Evolutionary conservation across 1,140 invertebrate species (phyloP), one percentile per base, ranked within the genome.

Genomic region (Cotesia chilonis): DNA sequence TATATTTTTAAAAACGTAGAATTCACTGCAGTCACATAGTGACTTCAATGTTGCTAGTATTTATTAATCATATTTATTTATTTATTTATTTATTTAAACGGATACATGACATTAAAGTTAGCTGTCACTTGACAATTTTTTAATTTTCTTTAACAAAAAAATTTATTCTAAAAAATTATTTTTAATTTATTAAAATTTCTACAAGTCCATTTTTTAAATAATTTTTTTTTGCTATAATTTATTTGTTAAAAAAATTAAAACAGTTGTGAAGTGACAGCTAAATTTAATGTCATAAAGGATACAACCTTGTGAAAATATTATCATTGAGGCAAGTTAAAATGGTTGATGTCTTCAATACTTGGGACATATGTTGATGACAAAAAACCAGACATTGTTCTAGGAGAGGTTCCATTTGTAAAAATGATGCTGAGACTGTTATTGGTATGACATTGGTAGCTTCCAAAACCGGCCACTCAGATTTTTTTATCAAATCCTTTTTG

Each of bases 331-430:
- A 95, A 2, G 91, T 92, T 12, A 97, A 84, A 85, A 94, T 94
- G 20, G 93, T 92, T 1, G 93, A 90, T 0, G 91, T 92, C 79
- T 91, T 91, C 4, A 96, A 88, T 54, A 97, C 92, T 61, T 94
- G 92, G 72, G 92, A 92, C 83, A 96, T 91, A 81, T 95, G 91
- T 51, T 91, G 88, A 76, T 94, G 92, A 73, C 94, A 94, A 85
- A 90, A 96, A 52, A 91, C 87, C n/a, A 97, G 82, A 71, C 94
- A 96, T 80, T 92, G 92, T 69, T 94, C 89, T 2, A 96, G 88
- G 67, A 98, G 86, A 12, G 92, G 92, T 78, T 96, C 93, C 96
- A 98, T 98, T 89, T 96, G 94, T 6, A 98, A 87, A 83, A 98
- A 98, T 12, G 95, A 94, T 0, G 96, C 96, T 0, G 96, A 98